phyloP scores from a whole-genome alignment of 2,888 invertebrate genomes.

The Congeria kusceri region DNA sequence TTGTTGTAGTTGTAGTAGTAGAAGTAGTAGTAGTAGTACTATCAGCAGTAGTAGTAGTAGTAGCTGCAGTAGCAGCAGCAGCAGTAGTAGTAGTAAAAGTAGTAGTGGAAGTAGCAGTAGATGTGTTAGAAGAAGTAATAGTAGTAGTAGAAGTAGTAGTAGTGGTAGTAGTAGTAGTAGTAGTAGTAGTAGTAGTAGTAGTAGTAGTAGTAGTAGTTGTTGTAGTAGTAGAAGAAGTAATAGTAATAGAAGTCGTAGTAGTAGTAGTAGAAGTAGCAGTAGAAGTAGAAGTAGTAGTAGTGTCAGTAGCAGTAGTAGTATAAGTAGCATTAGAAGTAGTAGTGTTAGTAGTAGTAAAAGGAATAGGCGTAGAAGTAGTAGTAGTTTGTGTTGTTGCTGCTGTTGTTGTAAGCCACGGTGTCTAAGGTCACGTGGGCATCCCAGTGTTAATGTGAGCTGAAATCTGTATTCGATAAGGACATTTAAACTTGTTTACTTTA shows the following conservation, averaged over 20 bases:
- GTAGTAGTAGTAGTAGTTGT: slow-evolving; percentile 10
- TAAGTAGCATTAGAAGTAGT: too few species aligned
- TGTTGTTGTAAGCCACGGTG: too few species aligned
- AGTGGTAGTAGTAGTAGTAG: neutral
- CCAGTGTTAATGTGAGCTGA: too few species aligned
- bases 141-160: neutral
- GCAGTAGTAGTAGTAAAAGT: neutral
- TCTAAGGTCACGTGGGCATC: too few species aligned
- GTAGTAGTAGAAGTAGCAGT: too few species aligned
- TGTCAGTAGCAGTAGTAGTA: neutral
- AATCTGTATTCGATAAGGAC: too few species aligned
- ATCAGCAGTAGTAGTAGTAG: neutral
- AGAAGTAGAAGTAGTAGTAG: neutral
- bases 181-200: slow-evolving; percentile 9
- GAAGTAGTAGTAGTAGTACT: too few species aligned
- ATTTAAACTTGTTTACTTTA: too few species aligned
- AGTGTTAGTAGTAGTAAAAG: too few species aligned
- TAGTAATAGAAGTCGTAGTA: neutral
- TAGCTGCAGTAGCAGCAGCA: neutral
- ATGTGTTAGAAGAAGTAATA: neutral
- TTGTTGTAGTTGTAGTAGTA: too few species aligned
- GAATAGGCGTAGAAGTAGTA: too few species aligned
- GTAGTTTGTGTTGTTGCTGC: too few species aligned
- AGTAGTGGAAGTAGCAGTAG: neutral
- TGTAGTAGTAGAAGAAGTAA: neutral